Conservation (phyloP, 92 coral and sea anemone species). For the Phenganax stokvisi region DNA sequence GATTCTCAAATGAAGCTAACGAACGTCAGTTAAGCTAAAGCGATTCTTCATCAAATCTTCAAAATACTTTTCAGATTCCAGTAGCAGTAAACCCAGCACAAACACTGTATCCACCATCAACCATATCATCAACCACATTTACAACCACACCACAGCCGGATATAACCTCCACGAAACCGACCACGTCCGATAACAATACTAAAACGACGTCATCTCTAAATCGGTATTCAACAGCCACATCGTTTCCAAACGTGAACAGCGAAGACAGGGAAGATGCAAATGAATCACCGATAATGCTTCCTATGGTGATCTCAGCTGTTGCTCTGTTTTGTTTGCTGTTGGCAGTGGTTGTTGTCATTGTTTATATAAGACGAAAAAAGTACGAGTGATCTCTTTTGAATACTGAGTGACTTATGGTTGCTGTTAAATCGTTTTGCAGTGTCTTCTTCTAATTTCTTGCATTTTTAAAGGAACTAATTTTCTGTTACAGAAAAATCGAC, state of each 20-base stretch:
- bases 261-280: neutral
- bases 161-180: neutral
- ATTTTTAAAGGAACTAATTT: neutral
- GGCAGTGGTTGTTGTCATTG: neutral
- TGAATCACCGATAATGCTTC: neutral
- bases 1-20: too few species aligned
- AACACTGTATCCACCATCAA: neutral
- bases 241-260: neutral
- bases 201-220: neutral
- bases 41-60: neutral
- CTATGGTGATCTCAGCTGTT: neutral
- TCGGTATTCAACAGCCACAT: neutral
- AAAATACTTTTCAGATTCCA: neutral
- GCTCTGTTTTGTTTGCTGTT: slow-evolving; percentile 4
- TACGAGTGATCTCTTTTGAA: neutral
- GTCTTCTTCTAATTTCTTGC: too few species aligned
- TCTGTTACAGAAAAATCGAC: neutral
- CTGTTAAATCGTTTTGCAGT: too few species aligned
- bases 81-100: neutral
- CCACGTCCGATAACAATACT: neutral
- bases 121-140: neutral
- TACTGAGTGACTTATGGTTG: too few species aligned
- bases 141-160: neutral
- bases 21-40: too few species aligned
- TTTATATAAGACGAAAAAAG: slow-evolving; percentile 1